Evolutionary conservation across 2,797 vertebrate species (phyloP).

Genomic region (Gouania willdenowi): DNA sequence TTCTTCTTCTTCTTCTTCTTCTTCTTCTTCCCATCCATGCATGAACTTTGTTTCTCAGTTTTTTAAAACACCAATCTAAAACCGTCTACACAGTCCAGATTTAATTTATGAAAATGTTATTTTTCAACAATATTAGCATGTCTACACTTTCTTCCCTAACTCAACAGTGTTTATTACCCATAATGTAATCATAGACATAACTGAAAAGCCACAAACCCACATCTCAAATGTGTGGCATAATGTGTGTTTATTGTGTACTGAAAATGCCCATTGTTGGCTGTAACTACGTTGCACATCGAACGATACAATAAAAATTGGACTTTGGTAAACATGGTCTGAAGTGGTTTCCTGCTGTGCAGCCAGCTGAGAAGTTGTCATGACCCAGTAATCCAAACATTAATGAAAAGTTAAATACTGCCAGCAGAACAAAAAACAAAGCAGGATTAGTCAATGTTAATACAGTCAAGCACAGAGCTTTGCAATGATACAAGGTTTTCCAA

Average conservation of each 20-base stretch:
- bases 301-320: constrained; percentile 16
- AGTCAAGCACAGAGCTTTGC: not conserved
- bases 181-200: not conserved
- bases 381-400: constrained; percentile 45
- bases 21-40: too few species aligned
- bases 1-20: too few species aligned
- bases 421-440: constrained; percentile 28
- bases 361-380: constrained; percentile 31
- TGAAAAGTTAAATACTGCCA: constrained; percentile 41
- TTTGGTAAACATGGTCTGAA: constrained; percentile 27
- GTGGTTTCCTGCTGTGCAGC: constrained; percentile 18
- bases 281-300: constrained; percentile 2
- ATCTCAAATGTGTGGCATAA: not conserved
- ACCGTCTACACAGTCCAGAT: too few species aligned
- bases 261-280: not conserved
- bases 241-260: constrained; percentile 11
- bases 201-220: constrained; percentile 1
- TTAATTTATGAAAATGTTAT: too few species aligned
- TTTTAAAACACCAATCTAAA: too few species aligned
- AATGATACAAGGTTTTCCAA: not conserved
- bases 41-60: too few species aligned
- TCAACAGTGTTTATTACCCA: constrained; percentile 25
- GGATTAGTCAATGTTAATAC: constrained; percentile 7
- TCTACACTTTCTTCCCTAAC: too few species aligned
- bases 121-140: too few species aligned